Evolutionary conservation across 2,888 invertebrate genomes (phyloP), one percentile per base, ranked within the genome.

Genomic region (Lypha dubia): DNA sequence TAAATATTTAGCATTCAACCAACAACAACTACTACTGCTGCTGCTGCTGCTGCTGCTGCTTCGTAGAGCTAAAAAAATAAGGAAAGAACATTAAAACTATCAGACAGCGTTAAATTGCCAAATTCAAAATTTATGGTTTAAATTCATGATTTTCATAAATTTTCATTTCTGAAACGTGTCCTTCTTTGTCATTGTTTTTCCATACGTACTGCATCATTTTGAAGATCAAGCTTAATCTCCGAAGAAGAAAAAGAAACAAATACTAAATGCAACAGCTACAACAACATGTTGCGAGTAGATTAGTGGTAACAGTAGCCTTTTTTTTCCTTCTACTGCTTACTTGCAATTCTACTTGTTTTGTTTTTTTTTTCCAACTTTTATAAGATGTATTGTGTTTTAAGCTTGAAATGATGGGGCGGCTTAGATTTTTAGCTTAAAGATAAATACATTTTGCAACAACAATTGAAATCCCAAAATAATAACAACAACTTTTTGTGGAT

Each of bases 61-160:
- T 56, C n/a, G 20, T 46, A 6, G 5, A 53, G 28, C 38, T 24
- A 0, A 53, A 24, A 24, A 38, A 38, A 3, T n/a, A 24, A 51
- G 7, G 32, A 71, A 73, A 58, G 56, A 11, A 63, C 20, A 46
- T 17, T 35, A 41, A 68, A 81, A 35, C 35, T 60, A 60, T 65
- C 67, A 79, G 62, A 74, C 87, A 87, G 86, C 86, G 86, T 86
- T 86, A 87, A 87, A 88, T 89, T 87, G 88, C 88, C 87, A 88
- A 89, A 88, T 89, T 87, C 86, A 67, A 87, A 89, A 89, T 90
- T 89, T 90, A 90, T 90, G 88, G 89, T 88, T 88, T 88, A 87
- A 87, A 84, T 88, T 88, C 87, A 89, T 89, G 89, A 88, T 89
- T 90, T 90, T 89, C 89, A 89, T 89, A 90, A 89, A 89, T 89